Base-by-base conservation (phyloP, 2,888 invertebrate species). In the Calameuta idolon region DNA sequence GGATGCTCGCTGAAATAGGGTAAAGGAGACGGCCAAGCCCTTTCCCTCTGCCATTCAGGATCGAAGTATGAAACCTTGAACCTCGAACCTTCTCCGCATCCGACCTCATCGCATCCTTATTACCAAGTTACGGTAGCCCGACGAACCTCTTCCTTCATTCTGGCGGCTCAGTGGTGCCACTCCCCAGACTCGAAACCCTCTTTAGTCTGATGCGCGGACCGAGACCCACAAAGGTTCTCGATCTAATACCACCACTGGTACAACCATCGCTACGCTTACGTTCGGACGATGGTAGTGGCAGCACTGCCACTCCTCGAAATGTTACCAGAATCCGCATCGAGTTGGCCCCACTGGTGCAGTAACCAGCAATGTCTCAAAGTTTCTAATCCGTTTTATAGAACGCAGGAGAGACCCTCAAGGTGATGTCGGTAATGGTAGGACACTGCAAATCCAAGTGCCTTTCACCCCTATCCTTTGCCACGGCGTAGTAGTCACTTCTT, bases 271-370 rank as follows among this genome's bases (percentile, higher is more conserved):
- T 55, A 55, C 55, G 23, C 2, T 23, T 55, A 55, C 55, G 23
- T 2, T 55, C 55, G 55, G 23, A 23, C 55, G 9, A 9, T 23
- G 23, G 55, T 55, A 55, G 55, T 55, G 55, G 55, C 55, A 55
- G 9, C 55, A 55, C 55, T 55, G 55, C 55, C 55, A 55, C 33
- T 34, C 71, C 33, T 34, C 31, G 71, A 71, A 71, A 71, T 31
- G 71, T 34, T 34, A 34, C 33, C 33, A 71, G 71, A 71, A 71
- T 71, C 71, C 71, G 71, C 33, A 34, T 31, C 71, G 31, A 71
- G 71, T 71, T 71, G 71, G 71, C 71, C 71, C 71, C 71, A 34
- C 33, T 34, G 71, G 71, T 71, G 71, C 71, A 71, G 33, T 71
- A 71, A 71, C 71, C 31, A n/a, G 31, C 71, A 23, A 33, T 23